Conservation (phyloP, 2,797 vertebrate genomes). For the Sebastes minor region DNA sequence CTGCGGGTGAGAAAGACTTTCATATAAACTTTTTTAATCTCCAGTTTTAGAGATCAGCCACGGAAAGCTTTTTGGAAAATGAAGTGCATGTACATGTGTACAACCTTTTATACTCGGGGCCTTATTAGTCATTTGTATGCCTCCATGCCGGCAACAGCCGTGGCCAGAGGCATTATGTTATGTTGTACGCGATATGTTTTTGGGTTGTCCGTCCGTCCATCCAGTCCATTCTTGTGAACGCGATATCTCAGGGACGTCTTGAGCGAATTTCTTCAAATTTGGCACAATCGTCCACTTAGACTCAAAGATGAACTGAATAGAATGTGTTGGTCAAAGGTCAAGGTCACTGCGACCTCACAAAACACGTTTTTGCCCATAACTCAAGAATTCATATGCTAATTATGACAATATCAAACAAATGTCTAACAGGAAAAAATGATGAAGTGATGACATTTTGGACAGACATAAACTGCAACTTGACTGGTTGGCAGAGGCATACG, state of each 20-base stretch:
- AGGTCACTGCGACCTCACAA: no score
- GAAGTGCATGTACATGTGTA: background rate
- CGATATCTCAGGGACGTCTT: background rate
- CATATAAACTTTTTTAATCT: background rate
- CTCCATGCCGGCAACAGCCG: accelerated
- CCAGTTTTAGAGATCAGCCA: background rate
- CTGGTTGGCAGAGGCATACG: no score
- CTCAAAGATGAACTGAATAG: background rate
- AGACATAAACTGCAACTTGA: no score
- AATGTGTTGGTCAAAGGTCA: no score
- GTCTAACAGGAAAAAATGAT: background rate
- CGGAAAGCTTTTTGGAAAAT: no score
- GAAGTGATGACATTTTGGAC: no score
- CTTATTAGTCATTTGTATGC: background rate
- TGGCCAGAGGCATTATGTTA: no score
- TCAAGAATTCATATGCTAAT: background rate
- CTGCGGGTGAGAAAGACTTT: conserved; percentile 84
- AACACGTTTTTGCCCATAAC: background rate
- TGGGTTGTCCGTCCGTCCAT: background rate
- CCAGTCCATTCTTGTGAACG: background rate
- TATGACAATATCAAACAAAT: background rate
- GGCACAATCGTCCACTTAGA: background rate
- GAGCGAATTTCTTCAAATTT: background rate
- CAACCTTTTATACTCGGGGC: background rate
- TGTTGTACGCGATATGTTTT: no score